phyloP scores from a whole-genome alignment of 2,888 invertebrate species.

The Synanthedon myopaeformis region DNA sequence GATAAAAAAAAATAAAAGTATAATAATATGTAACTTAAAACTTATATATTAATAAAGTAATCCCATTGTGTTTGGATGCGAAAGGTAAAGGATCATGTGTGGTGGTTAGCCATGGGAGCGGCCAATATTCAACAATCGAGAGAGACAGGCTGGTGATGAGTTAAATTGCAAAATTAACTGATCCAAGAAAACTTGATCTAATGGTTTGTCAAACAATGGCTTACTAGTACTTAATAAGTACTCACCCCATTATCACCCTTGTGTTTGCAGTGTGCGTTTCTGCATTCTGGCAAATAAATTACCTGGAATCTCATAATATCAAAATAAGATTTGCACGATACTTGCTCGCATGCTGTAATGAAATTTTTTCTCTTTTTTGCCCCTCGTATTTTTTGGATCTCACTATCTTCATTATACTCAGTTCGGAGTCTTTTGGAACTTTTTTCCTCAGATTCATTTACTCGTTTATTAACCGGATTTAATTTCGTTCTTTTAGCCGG shows the following conservation, averaged over 20 bases:
- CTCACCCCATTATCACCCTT: neutral
- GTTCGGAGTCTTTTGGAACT: constrained; percentile 25
- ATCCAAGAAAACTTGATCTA: too few relatives aligned
- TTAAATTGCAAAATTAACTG: too few relatives aligned
- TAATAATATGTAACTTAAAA: too few relatives aligned
- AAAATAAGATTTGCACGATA: constrained; percentile 39
- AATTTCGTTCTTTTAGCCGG: neutral
- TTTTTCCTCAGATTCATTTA: constrained; percentile 13
- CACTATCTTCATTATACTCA: constrained; percentile 17
- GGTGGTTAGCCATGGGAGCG: too few relatives aligned
- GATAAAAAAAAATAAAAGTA: too few relatives aligned
- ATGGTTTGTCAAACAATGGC: too few relatives aligned
- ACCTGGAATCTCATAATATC: constrained; percentile 36
- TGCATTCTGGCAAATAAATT: constrained; percentile 36
- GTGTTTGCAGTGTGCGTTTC: constrained; percentile 21
- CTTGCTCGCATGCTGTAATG: constrained; percentile 44
- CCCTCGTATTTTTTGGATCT: constrained; percentile 12
- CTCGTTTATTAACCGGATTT: constrained; percentile 14
- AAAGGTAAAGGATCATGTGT: too few relatives aligned
- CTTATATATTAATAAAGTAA: too few relatives aligned
- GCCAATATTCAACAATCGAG: too few relatives aligned
- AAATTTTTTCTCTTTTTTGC: constrained; percentile 41
- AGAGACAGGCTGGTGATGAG: too few relatives aligned
- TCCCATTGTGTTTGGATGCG: too few relatives aligned
- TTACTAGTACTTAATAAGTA: too few relatives aligned